phyloP scores from a whole-genome alignment of 2,113 vertebrate species.

The Manacus vitellinus region DNA sequence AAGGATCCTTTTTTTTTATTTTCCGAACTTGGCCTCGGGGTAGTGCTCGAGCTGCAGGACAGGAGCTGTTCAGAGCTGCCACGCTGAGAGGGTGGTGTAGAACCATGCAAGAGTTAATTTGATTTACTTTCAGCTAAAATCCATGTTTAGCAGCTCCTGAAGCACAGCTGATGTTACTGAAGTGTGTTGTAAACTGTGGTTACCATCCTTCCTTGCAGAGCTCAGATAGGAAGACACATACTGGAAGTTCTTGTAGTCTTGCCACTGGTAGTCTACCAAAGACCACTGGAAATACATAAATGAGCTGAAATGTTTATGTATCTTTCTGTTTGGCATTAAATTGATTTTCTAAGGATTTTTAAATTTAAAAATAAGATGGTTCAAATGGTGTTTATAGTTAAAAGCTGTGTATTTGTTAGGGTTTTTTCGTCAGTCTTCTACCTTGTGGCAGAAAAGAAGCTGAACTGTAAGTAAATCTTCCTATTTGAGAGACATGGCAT shows the following conservation, averaged over 20 bases:
- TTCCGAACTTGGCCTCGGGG: fast-evolving
- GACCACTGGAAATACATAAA: background rate
- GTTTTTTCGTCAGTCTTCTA: background rate
- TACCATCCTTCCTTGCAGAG: background rate
- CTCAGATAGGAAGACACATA: fast-evolving
- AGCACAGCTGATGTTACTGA: fast-evolving
- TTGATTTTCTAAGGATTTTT: background rate
- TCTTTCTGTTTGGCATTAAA: background rate
- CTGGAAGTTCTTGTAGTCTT: background rate
- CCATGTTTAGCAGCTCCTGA: background rate
- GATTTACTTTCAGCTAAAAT: background rate
- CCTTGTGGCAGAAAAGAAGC: background rate
- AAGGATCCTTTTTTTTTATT: background rate
- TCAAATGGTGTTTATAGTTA: background rate
- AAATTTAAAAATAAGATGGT: background rate
- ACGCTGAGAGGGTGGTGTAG: fast-evolving
- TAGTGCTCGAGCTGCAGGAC: background rate
- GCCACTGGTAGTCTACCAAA: background rate
- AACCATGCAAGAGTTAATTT: background rate
- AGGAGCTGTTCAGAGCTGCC: background rate
- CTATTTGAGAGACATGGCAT: background rate
- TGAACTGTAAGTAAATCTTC: background rate
- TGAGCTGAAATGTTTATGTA: background rate
- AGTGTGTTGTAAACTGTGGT: background rate
- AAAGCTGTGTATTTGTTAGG: background rate